These are phyloP conservation scores for Dysdera silvatica DNA, from an alignment of 1,140 invertebrate genomes.

Conservation along the genomic window DNA sequence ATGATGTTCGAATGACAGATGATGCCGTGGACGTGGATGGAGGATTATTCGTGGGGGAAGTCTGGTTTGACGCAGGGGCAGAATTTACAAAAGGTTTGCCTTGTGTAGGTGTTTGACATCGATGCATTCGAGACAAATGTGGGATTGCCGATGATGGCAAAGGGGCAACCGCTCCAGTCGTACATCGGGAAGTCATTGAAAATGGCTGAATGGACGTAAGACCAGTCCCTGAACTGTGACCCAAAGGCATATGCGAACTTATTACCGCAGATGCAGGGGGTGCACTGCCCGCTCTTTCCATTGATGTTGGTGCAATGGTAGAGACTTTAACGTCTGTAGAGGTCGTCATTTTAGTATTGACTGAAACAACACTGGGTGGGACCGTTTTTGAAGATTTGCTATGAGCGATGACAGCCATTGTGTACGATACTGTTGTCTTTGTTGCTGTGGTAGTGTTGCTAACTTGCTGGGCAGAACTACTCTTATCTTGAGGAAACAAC, in stretches of 20 bases:
- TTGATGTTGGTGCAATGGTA: conserved; percentile 19
- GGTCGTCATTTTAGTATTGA: conserved; percentile 19
- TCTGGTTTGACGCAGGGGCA: neutral
- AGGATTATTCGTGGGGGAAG: neutral
- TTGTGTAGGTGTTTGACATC: conserved; percentile 11
- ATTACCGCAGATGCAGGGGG: conserved; percentile 14
- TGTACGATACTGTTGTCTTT: conserved; percentile 57
- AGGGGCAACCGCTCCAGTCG: neutral
- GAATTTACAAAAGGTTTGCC: conserved; percentile 21
- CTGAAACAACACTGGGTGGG: conserved; percentile 18
- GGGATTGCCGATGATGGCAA: too few species aligned
- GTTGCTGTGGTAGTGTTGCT: conserved; percentile 44
- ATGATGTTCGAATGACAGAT: neutral
- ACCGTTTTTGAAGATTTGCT: conserved; percentile 39
- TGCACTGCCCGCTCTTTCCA: conserved; percentile 22
- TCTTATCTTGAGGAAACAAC: conserved; percentile 35
- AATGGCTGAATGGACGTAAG: conserved; percentile 22
- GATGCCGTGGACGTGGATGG: conserved; percentile 5
- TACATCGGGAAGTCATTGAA: conserved; percentile 2
- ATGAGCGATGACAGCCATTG: conserved; percentile 43
- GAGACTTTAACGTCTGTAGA: conserved; percentile 18
- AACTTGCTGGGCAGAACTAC: neutral
- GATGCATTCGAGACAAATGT: conserved; percentile 7
- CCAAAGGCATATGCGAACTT: conserved; percentile 15
- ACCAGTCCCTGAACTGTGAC: conserved; percentile 7